Conservation (phyloP, 2,113 vertebrate species). For the Tamias sibiricus region DNA sequence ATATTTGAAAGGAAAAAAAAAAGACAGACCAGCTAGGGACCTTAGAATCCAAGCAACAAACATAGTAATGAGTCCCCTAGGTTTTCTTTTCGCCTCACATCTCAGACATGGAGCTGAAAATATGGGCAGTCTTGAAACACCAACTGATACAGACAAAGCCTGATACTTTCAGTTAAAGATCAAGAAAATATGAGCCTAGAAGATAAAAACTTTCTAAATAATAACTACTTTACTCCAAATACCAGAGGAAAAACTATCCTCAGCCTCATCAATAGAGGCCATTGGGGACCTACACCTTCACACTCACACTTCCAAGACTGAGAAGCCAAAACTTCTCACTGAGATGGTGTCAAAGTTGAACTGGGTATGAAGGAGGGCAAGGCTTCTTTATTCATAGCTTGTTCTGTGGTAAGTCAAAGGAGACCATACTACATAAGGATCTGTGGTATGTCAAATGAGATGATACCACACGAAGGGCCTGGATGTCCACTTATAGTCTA, state of each 20-base stretch:
- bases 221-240: constrained; percentile 2
- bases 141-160: background rate
- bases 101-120: background rate
- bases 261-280: background rate
- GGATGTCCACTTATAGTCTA: background rate
- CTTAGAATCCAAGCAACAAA: background rate
- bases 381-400: background rate
- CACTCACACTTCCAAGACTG: background rate
- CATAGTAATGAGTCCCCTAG: no score
- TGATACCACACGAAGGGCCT: background rate
- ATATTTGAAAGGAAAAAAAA: background rate
- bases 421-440: background rate
- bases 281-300: background rate
- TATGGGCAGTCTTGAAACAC: background rate
- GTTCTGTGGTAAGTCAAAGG: background rate
- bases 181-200: background rate
- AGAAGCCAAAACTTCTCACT: background rate
- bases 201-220: background rate
- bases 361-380: background rate
- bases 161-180: background rate
- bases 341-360: background rate
- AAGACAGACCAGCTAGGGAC: background rate
- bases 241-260: background rate
- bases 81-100: background rate
- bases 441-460: background rate